Base-by-base conservation (phyloP, 2,888 invertebrate species). In the Thera britannica region DNA sequence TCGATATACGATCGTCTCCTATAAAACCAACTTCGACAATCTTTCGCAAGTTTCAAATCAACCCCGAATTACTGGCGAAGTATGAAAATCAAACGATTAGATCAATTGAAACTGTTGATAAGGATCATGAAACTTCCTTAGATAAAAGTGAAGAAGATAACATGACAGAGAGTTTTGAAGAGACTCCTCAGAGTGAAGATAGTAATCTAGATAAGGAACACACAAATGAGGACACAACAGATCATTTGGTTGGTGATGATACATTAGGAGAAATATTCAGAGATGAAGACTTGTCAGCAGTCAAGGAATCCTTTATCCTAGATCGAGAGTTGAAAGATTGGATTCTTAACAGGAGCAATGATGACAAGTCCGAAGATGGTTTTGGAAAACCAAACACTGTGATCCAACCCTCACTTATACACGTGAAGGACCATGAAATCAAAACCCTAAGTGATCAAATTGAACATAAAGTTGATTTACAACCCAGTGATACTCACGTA, bases 1-100 rank as follows among this genome's bases (percentile, higher is more conserved):
- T 93, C 61, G 92, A 93, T 73, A 92, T 93, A 58, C 76, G 92
- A 67, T 93, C 93, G 2, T 93, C 93, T 2, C 93, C 93, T 2
- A 92, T 93, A 62, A 93, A 93, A 78, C 82, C 90, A 7, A 87
- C 90, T 0, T 87, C 92, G 0, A 85, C 90, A 11, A 81, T 88
- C n/a, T 92, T 92, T 64, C 83, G 84, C 46, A 92, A 90, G 74
- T 91, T 93, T 70, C 92, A 92, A 81, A 90, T 93, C 35, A 84
- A 89, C 70, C 88, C 91, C 1, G 88, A 89, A 62, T 87, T 90
- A 72, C 79, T 92, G 71, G 83, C 87, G 2, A 89, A 87, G 75
- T 89, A 86, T 72, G 87, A 91, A 69, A 86, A 84, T 54, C 88
- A 88, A 81, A 82, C 87, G 7, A 85, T 92, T 67, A 77, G 82